These are phyloP conservation scores for Scarus forsteni DNA, from an alignment of 2,797 vertebrate genomes.

Conservation along the genomic window DNA sequence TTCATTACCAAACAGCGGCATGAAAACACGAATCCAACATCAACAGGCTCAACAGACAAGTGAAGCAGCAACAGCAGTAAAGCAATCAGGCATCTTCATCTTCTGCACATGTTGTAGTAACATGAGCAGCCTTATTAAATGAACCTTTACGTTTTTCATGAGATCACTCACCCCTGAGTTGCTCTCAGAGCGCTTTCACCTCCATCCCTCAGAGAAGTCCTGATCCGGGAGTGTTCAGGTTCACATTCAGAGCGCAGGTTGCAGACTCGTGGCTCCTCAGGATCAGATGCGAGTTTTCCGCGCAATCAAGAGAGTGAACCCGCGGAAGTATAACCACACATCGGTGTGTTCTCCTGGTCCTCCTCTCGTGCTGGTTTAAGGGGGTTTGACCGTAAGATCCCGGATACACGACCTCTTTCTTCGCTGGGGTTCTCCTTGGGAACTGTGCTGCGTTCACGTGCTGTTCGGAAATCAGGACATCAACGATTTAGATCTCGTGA, in stretches of 20 bases:
- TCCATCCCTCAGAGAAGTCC: conserved; percentile 44
- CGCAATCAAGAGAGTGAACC: not conserved
- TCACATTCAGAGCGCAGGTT: conserved; percentile 32
- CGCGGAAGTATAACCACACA: not conserved
- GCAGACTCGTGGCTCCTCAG: conserved; percentile 17
- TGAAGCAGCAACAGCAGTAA: not conserved
- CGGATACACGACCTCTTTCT: conserved; percentile 49
- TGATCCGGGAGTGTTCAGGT: not conserved
- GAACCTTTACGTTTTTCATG: not conserved
- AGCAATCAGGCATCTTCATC: not conserved
- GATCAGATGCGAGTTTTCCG: not conserved
- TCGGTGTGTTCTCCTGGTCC: not conserved
- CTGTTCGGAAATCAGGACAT: conserved; percentile 13
- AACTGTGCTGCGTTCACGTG: conserved; percentile 61
- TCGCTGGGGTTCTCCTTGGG: conserved; percentile 75
- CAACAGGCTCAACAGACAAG: not conserved
- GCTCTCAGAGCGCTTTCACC: conserved; percentile 8
- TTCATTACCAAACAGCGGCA: too few species aligned
- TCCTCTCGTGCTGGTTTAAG: not conserved
- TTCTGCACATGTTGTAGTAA: too few species aligned
- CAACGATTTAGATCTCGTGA: fast-evolving
- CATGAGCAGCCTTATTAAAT: not conserved
- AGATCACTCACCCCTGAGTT: conserved; percentile 47
- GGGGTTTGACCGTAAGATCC: conserved; percentile 42
- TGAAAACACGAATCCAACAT: too few species aligned